Percentiles rank a stretch among this genome's conserved stretches.
These are phyloP conservation scores for Falco biarmicus DNA, from an alignment of 2,797 vertebrate genomes.

Conservation along the genomic window DNA sequence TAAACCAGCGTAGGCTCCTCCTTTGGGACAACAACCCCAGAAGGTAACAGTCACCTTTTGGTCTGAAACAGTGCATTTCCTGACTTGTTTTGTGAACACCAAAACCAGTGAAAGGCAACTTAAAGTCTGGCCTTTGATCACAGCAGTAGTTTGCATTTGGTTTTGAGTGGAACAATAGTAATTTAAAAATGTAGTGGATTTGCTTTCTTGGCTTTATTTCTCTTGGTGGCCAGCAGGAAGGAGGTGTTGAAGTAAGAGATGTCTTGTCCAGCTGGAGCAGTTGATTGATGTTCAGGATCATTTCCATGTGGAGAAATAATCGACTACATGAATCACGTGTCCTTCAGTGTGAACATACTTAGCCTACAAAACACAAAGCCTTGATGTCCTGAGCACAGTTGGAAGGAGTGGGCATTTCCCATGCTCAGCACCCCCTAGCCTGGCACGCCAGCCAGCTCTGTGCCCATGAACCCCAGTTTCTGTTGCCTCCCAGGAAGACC, in stretches of 20 bases:
- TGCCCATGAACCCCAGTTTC: neutral
- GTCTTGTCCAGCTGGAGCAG: neutral
- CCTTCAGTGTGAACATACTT: neutral
- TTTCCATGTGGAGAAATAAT: neutral
- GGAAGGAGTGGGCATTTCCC: neutral
- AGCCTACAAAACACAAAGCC: neutral
- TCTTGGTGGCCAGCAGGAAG: neutral
- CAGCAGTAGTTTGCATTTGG: neutral
- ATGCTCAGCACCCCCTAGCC: neutral
- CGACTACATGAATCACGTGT: neutral
- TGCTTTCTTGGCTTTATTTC: neutral
- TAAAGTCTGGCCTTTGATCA: neutral
- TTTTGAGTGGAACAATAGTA: neutral
- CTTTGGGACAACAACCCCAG: neutral
- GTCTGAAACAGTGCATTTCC: neutral
- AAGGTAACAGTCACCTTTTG: neutral
- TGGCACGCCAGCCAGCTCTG: rapidly evolving
- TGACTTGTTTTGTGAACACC: neutral
- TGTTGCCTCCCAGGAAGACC: neutral
- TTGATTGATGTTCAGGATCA: neutral
- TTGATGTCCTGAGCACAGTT: neutral
- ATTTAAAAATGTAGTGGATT: neutral
- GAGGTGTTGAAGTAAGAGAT: neutral
- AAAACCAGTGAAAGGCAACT: neutral
- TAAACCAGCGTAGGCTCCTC: neutral